Evolutionary conservation across 2,797 vertebrate genomes (phyloP).

Genomic region (Sebastiscus tertius): DNA sequence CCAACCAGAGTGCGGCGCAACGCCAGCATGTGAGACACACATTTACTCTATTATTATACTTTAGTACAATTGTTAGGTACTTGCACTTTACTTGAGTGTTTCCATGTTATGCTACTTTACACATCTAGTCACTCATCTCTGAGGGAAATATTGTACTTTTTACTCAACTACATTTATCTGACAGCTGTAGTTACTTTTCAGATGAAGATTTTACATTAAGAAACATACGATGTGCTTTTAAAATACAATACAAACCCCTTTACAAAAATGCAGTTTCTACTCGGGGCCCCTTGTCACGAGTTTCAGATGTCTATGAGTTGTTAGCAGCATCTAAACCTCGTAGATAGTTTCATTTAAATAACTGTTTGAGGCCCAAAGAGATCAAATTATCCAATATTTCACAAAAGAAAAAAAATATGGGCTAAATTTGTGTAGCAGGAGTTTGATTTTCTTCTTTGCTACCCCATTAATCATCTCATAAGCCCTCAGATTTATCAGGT

Average conservation of each 20-base stretch:
- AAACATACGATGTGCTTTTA: not conserved
- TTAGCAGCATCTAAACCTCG: not conserved
- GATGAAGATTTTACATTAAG: not conserved
- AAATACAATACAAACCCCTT: not conserved
- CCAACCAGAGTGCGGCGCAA: slow-evolving; percentile 70
- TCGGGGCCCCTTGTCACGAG: not conserved
- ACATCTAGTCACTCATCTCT: not conserved
- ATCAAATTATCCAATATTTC: too few relatives aligned
- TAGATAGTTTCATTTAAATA: too few relatives aligned
- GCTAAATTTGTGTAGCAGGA: too few relatives aligned
- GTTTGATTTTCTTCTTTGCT: too few relatives aligned
- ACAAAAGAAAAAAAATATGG: too few relatives aligned
- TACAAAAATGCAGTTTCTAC: not conserved
- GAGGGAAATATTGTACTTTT: not conserved
- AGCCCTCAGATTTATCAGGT: too few relatives aligned
- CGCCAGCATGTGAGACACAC: slow-evolving; percentile 84
- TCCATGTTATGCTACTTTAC: not conserved
- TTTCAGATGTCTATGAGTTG: not conserved
- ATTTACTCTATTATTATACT: not conserved
- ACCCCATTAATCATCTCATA: too few relatives aligned
- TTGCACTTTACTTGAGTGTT: not conserved
- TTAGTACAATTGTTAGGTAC: not conserved
- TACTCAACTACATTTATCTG: not conserved
- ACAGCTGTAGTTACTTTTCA: not conserved
- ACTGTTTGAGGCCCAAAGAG: too few relatives aligned